phyloP scores from a whole-genome alignment of 92 coral and sea anemone species.

The Zoanthus sansibaricus region DNA sequence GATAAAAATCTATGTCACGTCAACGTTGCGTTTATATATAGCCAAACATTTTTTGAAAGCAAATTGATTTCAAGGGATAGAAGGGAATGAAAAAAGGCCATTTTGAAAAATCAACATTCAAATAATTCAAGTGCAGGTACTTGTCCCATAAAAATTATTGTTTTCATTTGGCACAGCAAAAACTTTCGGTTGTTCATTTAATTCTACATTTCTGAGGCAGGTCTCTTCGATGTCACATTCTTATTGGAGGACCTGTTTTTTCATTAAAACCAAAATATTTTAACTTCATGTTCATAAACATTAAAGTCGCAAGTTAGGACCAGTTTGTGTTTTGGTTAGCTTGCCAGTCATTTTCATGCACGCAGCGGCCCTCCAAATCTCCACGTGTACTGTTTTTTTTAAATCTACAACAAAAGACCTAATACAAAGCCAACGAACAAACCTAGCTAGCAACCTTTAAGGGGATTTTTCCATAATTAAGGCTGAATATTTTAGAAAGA shows the following conservation, averaged over 20 bases:
- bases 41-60: too few relatives aligned
- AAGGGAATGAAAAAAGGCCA: too few relatives aligned
- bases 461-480: background rate
- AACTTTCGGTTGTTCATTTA: background rate
- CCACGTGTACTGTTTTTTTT: constrained; percentile 15
- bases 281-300: constrained; percentile 33
- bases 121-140: background rate
- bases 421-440: background rate
- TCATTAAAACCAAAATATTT: constrained; percentile 31
- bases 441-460: background rate
- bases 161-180: background rate
- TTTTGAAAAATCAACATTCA: too few relatives aligned
- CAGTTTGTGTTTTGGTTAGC: constrained; percentile 25
- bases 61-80: too few relatives aligned
- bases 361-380: constrained; percentile 23
- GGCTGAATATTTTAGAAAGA: background rate
- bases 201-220: background rate
- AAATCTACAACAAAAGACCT: background rate
- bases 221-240: background rate
- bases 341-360: constrained; percentile 33
- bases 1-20: too few relatives aligned
- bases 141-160: background rate
- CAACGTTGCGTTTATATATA: too few relatives aligned
- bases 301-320: background rate
- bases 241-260: background rate